Percentiles rank a stretch among this genome's conserved stretches.
Conservation (phyloP, 2,797 vertebrate genomes). For the Nannoperca obscura region DNA sequence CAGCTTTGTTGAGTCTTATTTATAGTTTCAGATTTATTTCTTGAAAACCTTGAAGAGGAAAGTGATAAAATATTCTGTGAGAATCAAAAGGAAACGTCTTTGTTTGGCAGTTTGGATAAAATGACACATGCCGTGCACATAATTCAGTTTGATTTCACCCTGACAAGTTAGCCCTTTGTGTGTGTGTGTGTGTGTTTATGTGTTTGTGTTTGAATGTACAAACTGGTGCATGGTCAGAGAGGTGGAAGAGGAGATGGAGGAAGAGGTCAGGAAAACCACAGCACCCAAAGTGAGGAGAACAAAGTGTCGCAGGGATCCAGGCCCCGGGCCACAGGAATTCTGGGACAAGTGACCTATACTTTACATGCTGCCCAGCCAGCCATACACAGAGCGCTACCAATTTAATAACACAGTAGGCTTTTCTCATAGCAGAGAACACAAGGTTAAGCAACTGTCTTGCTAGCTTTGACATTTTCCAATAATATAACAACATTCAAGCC, state of each 20-base stretch:
- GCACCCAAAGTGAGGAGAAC: slow-evolving; percentile 77
- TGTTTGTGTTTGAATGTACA: slow-evolving; percentile 32
- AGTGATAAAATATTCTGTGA: slow-evolving; percentile 5
- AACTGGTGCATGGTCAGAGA: slow-evolving; percentile 57
- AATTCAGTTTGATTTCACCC: slow-evolving; percentile 55
- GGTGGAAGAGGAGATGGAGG: slow-evolving; percentile 65
- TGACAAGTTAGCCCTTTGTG: slow-evolving; percentile 32
- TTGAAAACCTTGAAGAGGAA: neutral
- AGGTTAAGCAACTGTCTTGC: slow-evolving; percentile 28
- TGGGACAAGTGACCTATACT: slow-evolving; percentile 85
- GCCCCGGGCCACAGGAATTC: slow-evolving; percentile 79
- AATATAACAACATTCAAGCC: slow-evolving; percentile 20
- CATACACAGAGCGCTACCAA: slow-evolving; percentile 62
- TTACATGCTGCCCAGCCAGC: slow-evolving; percentile 70
- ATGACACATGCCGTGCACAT: slow-evolving; percentile 44
- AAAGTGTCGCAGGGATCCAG: slow-evolving; percentile 80
- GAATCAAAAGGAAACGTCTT: slow-evolving; percentile 44
- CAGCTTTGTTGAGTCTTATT: neutral
- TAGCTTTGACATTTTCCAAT: slow-evolving; percentile 44
- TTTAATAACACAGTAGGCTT: slow-evolving; percentile 77
- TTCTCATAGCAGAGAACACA: slow-evolving; percentile 48
- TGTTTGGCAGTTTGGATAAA: slow-evolving; percentile 43
- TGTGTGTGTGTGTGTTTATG: slow-evolving; percentile 16
- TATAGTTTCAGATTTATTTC: neutral
- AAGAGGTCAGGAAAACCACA: slow-evolving; percentile 80